Base-by-base conservation (phyloP, 2,113 vertebrate genomes). In the Grus americana region DNA sequence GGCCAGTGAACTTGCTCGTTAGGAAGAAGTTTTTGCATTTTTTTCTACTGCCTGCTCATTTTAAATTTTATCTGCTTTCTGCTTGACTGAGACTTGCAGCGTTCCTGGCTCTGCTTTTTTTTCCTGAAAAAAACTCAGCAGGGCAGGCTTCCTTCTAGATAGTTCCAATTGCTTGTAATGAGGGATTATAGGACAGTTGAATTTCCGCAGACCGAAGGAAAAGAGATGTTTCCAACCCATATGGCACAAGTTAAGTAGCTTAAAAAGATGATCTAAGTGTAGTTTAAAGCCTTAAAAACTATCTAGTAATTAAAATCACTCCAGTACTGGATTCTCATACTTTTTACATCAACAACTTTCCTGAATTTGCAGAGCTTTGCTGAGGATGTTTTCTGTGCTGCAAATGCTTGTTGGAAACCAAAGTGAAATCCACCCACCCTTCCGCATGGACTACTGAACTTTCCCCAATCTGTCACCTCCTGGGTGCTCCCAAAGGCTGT, bases 361-460 rank as follows among this genome's bases (percentile, higher is more conserved):
- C 47, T 2, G 2, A 71, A 84, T 84, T 89, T 57, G 38, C 61
- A 3, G 68, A 63, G 30, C 29, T 91, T 68, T 84, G 84, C 70
- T 1, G 1, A 75, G 55, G 78, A 84, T 85, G 44, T 89, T 95
- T 89, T 79, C 54, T 22, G 23, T 52, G 23, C 49, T 73, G 62
- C 17, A 79, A 54, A 52, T 42, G 27, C 23, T 80, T 73, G 29
- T 70, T 85, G 44, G 62, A 78, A 91, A 90, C 30, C 66, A 84
- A 86, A 79, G 15, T 81, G 86, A 81, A 94, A 84, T 47, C 84
- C 78, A 75, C 73, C 81, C 74, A 91, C 49, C 12, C 13, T 91
- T 79, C 80, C 47, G 27, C 49, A 22, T 40, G 74, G 70, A 55
- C 36, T 90, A 40, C 21, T 8, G 32, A 82, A 40, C 20, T 42